Evolutionary conservation across 2,888 invertebrate species (phyloP), one percentile per base, ranked within the genome.

Genomic region (Hirtodrosophila alboralis): DNA sequence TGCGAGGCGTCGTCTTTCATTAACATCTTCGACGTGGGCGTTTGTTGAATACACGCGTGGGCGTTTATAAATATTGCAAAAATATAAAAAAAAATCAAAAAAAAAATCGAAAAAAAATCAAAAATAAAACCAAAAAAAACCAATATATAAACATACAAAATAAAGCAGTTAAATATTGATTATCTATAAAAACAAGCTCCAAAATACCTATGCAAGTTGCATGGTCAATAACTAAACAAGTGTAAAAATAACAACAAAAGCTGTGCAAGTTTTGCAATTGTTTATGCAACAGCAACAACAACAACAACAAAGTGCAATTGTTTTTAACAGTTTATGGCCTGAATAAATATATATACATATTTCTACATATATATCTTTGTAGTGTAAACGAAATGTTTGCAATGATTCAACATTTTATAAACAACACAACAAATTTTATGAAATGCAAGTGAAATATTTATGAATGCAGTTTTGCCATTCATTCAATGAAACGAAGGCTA

Each of bases 121-220:
- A 10, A 16, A 38, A 3, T 4, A 31, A 10, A 0, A 10, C 6
- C 14, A 38, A 26, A 7, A 33, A 44, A 6, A 45, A 61, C 37
- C 16, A 3, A 18, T 18, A 18, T 18, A 18, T 23, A 33, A 31
- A 45, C 10, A 33, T 40, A 37, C 60, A 30, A 54, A 59, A 63
- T 64, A 83, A 79, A 68, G 60, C 62, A 47, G 72, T 75, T 71
- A 66, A 79, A 58, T 63, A n/a, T n/a, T n/a, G 52, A 74, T 57
- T 47, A 40, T 63, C 60, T 54, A 33, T 36, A 43, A 58, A 54
- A 23, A 60, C 54, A 52, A 64, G 41, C 57, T 34, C n/a, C n/a
- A n/a, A 44, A 52, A 65, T 63, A 58, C 68, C 53, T 36, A 45
- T 31, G 12, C 47, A 27, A 43, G 48, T 43, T 54, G 54, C 54